Base-by-base conservation (phyloP, 2,888 invertebrate genomes). In the Hetaerina titia region DNA sequence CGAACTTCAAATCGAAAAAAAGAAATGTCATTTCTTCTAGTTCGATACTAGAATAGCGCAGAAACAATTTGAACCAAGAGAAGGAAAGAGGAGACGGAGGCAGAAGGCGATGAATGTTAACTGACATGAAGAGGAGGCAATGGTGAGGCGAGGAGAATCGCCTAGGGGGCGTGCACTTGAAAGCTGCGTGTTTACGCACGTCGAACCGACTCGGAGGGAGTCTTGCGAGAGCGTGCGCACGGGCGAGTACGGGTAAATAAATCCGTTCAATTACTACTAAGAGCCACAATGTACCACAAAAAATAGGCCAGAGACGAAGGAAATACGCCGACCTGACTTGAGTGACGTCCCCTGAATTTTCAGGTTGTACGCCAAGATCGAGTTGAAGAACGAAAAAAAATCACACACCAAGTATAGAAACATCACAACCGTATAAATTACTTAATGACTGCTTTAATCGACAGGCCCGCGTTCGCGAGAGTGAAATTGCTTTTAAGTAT, bases 261-360 rank as follows among this genome's bases (percentile, higher is more conserved):
- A 81, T 81, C 81, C 81, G 11, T 31, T 81, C 25, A 31, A 25
- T 81, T 25, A 81, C 81, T 31, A 81, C 22, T 4, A 11, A 81
- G 81, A 81, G 81, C 31, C 81, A 31, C 81, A 81, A 81, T 81
- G 81, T 81, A 81, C 81, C 81, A 13, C 25, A 81, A 81, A 81
- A 31, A 81, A 31, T 15, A 45, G 81, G 31, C 31, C 81, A 31
- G 25, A 81, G 81, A 81, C 31, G 81, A 31, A 31, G 81, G 11
- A 81, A 81, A 81, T 31, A 81, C 11, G 31, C 11, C 81, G 31
- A 31, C 22, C 25, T 31, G 22, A 31, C 81, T 81, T 6, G 13
- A 31, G 11, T 31, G 81, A 81, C 6, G 11, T 5, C 45, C 45
- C 45, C 45, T 11, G 31, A 31, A 81, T 81, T 81, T 15, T 81